A percentile compares a stretch with the other conserved stretches of the same genome.
Evolutionary conservation across 1,140 invertebrate species (phyloP).

Genomic region (Eupristina koningsbergeri): DNA sequence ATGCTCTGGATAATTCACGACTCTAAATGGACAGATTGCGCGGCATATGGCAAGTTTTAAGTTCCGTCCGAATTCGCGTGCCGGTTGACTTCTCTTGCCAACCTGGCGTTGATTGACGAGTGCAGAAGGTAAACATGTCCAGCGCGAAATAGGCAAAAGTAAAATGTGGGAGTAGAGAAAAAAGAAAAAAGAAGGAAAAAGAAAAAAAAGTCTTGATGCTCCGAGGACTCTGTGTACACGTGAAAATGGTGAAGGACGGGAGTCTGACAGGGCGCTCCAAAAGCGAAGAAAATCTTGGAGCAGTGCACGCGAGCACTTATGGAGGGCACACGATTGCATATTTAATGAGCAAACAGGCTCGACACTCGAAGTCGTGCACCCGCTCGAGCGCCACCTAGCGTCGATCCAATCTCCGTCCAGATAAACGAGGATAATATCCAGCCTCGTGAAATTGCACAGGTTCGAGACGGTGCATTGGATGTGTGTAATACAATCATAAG

Average conservation of each 20-base stretch:
- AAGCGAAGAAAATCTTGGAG: not conserved
- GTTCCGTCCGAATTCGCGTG: not conserved
- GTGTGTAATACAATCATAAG: not conserved
- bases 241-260: no score
- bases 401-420: not conserved
- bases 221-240: no score
- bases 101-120: no score
- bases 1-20: not conserved
- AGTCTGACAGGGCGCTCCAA: not conserved
- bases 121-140: no score
- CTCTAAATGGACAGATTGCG: no score
- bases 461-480: not conserved
- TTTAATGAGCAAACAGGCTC: conserved; percentile 71
- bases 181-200: no score
- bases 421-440: not conserved
- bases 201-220: no score
- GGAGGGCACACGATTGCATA: conserved; percentile 63
- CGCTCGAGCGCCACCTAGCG: not conserved
- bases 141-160: no score
- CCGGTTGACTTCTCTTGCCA: not conserved
- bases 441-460: no score
- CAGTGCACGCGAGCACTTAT: not conserved
- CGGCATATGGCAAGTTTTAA: not conserved
- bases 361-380: conserved; percentile 50
- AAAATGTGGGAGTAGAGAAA: no score